phyloP scores from a whole-genome alignment of 2,113 vertebrate species.

The Brienomyrus longianalis region DNA sequence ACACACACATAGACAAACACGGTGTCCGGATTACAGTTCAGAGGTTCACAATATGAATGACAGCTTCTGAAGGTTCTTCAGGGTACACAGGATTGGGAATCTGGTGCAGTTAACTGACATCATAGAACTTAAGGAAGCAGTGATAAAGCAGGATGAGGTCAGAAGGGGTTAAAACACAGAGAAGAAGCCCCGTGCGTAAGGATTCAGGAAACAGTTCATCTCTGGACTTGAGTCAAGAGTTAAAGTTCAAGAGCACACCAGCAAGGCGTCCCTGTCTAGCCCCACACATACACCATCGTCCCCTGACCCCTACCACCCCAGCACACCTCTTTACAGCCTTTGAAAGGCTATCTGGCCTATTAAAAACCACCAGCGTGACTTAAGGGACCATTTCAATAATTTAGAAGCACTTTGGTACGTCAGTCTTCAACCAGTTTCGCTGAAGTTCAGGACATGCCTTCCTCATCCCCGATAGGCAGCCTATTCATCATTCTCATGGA shows the following conservation, averaged over 20 bases:
- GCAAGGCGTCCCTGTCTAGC: not conserved
- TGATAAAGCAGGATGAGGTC: not conserved
- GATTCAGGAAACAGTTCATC: not conserved
- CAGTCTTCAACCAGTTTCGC: not conserved
- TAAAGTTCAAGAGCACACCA: not conserved
- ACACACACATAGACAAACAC: not conserved
- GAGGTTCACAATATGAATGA: not conserved
- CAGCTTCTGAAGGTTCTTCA: not conserved
- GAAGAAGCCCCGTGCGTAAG: not conserved
- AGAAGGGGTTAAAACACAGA: not conserved
- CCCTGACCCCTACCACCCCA: not conserved
- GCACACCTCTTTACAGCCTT: not conserved
- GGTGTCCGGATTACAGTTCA: not conserved
- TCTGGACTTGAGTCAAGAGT: not conserved
- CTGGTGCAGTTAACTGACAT: not conserved
- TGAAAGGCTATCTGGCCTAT: slow-evolving; percentile 4
- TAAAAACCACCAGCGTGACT: not conserved
- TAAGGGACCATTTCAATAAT: not conserved
- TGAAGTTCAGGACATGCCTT: not conserved
- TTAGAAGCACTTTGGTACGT: not conserved
- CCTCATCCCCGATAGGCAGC: not conserved
- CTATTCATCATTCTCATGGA: not conserved
- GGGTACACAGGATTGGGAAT: not conserved
- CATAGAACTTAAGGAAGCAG: not conserved
- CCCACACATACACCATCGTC: not conserved